phyloP scores from a whole-genome alignment of 2,888 invertebrate species.

The Yponomeuta malinellus region DNA sequence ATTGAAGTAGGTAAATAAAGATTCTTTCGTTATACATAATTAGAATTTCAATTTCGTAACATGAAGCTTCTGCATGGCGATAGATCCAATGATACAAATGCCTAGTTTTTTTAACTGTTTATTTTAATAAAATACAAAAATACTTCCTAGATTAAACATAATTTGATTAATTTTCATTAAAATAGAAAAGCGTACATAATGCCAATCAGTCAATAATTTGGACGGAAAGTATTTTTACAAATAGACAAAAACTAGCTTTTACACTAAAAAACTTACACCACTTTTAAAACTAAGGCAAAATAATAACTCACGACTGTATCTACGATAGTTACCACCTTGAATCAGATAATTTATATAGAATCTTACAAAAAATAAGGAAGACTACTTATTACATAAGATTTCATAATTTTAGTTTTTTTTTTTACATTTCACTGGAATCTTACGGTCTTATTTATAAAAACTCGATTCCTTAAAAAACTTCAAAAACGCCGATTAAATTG shows the following conservation, averaged over 20 bases:
- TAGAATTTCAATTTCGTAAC: no score
- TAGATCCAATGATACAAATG: background rate
- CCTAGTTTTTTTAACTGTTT: background rate
- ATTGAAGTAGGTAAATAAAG: slow-evolving; percentile 5
- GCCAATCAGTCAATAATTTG: slow-evolving; percentile 61
- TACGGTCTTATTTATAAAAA: no score
- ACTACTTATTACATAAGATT: background rate
- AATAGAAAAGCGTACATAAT: slow-evolving; percentile 37
- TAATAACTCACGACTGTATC: no score
- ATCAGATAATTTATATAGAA: background rate
- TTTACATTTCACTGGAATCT: no score
- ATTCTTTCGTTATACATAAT: background rate
- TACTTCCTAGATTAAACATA: slow-evolving; percentile 29
- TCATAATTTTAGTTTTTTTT: no score
- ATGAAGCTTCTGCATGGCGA: no score
- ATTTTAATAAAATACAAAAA: slow-evolving; percentile 14
- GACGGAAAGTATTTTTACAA: slow-evolving; percentile 39
- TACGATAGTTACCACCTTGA: no score
- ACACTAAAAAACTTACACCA: background rate
- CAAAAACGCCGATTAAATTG: no score
- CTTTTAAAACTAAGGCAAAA: background rate
- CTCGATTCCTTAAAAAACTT: no score
- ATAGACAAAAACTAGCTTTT: background rate
- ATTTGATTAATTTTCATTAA: slow-evolving; percentile 29
- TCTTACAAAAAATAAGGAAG: background rate